Percentiles rank a stretch among this genome's conserved stretches.
phyloP scores from a whole-genome alignment of 2,888 invertebrate genomes.

The Thera britannica region DNA sequence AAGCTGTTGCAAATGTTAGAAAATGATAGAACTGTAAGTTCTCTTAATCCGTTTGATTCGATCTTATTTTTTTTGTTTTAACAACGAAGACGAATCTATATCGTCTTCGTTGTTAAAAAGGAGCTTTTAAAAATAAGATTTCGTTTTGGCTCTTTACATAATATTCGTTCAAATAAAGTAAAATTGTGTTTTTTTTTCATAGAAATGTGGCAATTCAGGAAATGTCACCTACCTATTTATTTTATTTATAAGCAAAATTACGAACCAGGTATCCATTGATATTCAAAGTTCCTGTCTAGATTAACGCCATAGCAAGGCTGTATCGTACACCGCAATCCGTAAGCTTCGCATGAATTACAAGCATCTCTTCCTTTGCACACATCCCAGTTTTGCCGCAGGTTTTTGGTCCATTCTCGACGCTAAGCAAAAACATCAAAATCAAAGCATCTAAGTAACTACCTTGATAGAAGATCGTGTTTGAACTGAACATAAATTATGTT shows the following conservation, averaged over 20 bases:
- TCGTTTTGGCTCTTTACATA: too few species aligned
- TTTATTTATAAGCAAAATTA: background rate
- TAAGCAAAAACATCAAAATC: slow-evolving; percentile 38
- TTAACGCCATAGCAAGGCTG: slow-evolving; percentile 76
- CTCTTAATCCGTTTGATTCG: too few species aligned
- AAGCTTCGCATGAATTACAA: slow-evolving; percentile 59
- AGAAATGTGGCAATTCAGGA: background rate
- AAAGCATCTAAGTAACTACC: background rate
- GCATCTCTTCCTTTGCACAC: slow-evolving; percentile 60
- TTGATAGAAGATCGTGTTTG: background rate
- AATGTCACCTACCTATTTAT: background rate
- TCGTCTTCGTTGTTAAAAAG: too few species aligned
- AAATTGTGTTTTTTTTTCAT: too few species aligned
- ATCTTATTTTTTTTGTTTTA: too few species aligned
- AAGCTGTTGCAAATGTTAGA: too few species aligned
- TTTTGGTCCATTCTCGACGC: slow-evolving; percentile 75
- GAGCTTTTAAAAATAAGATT: too few species aligned
- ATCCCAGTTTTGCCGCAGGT: slow-evolving; percentile 74
- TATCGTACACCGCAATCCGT: slow-evolving; percentile 68
- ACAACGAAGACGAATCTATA: too few species aligned
- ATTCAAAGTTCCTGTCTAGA: slow-evolving; percentile 78
- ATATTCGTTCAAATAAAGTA: too few species aligned
- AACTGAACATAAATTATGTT: background rate
- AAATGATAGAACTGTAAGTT: too few species aligned
- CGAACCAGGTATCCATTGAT: slow-evolving; percentile 79